Evolutionary conservation across 1,140 invertebrate genomes (phyloP).

Genomic region (Cotesia glomerata): DNA sequence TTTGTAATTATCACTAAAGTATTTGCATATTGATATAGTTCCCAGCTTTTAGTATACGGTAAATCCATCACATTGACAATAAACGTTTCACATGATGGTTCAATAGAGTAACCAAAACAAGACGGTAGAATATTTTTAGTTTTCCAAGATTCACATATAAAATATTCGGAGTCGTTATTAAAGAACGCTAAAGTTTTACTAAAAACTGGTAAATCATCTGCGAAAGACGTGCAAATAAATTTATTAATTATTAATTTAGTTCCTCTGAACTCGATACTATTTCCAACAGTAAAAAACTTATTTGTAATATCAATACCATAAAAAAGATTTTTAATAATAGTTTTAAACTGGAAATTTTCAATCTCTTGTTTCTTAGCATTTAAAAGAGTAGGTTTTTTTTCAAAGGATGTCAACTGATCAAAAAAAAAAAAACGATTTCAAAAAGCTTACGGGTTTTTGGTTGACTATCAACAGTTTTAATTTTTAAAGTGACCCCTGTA

Average conservation of each 20-base stretch:
- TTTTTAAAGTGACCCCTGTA: too few species aligned
- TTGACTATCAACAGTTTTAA: too few species aligned
- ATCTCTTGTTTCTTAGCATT: not conserved
- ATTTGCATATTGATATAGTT: too few species aligned
- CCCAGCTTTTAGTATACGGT: too few species aligned
- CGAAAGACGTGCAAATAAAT: not conserved
- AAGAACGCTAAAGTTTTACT: not conserved
- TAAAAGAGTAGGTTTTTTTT: not conserved
- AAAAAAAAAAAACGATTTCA: too few species aligned
- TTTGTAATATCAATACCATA: not conserved
- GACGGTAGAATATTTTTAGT: not conserved
- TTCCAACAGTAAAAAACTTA: not conserved
- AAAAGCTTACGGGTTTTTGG: too few species aligned
- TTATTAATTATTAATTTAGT: not conserved
- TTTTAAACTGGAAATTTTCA: not conserved
- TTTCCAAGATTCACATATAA: not conserved
- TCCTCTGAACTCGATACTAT: not conserved
- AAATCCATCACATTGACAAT: not conserved
- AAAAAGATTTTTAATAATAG: not conserved
- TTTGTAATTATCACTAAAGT: too few species aligned
- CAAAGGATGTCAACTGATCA: not conserved
- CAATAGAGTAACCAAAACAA: not conserved
- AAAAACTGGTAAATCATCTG: not conserved
- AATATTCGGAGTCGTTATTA: not conserved
- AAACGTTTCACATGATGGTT: not conserved